Base-by-base conservation (phyloP, 1,140 invertebrate species). In the Habropoda laboriosa region DNA sequence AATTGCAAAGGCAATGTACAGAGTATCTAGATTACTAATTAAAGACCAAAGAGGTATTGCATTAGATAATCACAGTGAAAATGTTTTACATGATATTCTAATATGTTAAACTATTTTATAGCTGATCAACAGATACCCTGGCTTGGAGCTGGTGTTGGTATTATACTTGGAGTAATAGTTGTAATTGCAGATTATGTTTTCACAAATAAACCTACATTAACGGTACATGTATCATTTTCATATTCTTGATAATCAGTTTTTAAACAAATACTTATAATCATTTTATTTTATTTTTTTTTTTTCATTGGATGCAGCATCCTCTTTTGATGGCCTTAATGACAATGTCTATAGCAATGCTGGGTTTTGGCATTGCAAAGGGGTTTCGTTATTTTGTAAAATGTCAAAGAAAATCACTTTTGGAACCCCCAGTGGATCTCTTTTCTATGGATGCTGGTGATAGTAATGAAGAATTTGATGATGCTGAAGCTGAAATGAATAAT, bases 81-180 rank as follows among this genome's bases (percentile, higher is more conserved):
- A 55, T 64, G 3, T 45, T 38, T 63, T 13, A 0, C 55, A 27
- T 16, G 12, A 32, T 49, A 53, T 49, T 49, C 42, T 79, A 80
- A 74, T 66, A 32, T 81, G 51, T 27, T 60, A 12, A 78, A 77
- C 82, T 81, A 74, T 84, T 81, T 94, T 94, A 80, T 90, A 96
- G 95, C 93, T 73, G 95, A 96, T 90, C 94, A 95, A 85, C 95
- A 96, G 89, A 94, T 96, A 78, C 96, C 96, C 13, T 96, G 96
- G 96, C 91, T 97, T 27, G 96, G 96, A 80, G 95, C 95, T 83
- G 96, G 95, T 32, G 91, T 96, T 83, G 96, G 96, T 58, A 94
- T 97, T 53, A 94, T 96, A 72, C 87, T 96, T 47, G 96, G 96
- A 63, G 95, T 96, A 71, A 90, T 94, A 58, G 94, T 97, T 67